Evolutionary conservation across 2,888 invertebrate genomes (phyloP).

Genomic region (Sclerodermus sp.): DNA sequence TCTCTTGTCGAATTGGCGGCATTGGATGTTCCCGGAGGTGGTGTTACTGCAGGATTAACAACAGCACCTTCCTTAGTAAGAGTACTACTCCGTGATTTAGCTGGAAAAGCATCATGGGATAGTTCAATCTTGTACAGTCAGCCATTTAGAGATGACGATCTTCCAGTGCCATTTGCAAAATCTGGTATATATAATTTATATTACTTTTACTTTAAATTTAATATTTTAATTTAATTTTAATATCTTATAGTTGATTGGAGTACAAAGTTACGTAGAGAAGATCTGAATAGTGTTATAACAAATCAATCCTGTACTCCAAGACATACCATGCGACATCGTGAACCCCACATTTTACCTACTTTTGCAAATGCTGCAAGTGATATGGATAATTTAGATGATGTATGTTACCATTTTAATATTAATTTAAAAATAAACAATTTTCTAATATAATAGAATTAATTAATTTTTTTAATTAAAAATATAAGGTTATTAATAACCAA

Average conservation of each 20-base stretch:
- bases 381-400: constrained; percentile 91
- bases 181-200: constrained; percentile 30
- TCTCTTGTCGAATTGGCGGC: constrained; percentile 90
- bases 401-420: constrained; percentile 57
- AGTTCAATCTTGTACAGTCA: constrained; percentile 86
- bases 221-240: neutral
- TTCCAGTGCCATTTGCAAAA: constrained; percentile 32
- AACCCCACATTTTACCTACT: constrained; percentile 77
- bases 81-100: constrained; percentile 83
- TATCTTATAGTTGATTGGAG: constrained; percentile 32
- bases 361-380: constrained; percentile 81
- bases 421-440: too few relatives aligned
- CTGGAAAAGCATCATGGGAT: constrained; percentile 96
- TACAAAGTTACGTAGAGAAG: constrained; percentile 35
- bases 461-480: constrained; percentile 1
- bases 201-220: neutral
- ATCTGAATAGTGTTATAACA: constrained; percentile 41
- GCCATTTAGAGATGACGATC: constrained; percentile 57
- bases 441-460: too few relatives aligned
- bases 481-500: neutral
- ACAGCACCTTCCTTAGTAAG: constrained; percentile 65
- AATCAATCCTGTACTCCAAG: constrained; percentile 63
- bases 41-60: constrained; percentile 63
- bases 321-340: constrained; percentile 71
- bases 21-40: constrained; percentile 77